Base-by-base conservation (phyloP, 2,113 vertebrate species). In the Sarotherodon lohbergeri region DNA sequence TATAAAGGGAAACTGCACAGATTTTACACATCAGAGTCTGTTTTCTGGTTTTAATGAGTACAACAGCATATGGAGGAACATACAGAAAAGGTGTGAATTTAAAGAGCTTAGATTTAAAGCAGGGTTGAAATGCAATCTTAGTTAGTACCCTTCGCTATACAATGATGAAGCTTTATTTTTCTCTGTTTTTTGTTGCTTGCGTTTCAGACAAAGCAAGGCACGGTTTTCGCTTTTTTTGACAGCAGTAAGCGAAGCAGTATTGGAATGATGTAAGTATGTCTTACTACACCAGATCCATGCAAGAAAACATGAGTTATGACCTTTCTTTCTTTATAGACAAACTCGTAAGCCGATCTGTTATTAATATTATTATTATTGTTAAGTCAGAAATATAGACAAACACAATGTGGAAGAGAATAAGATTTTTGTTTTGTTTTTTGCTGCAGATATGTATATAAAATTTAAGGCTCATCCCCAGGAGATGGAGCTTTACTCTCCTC, bases 181-280 rank as follows among this genome's bases (percentile, higher is more conserved):
- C 13, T 56, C 22, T 80, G 9, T 50, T 86, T 57, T 84, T 63
- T 88, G 13, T 80, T 14, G 41, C 55, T 61, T 80, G 11, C 1
- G 7, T 93, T 95, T 63, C 92, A 96, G 95, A 93, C 39, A 34
- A 95, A 89, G 55, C 63, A 95, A 83, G 95, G 96, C 48, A 96
- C 94, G 1, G 54, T 94, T 66, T 96, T 96, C 27, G 78, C 90
- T 71, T 90, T 95, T 50, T 95, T 95, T 57, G 95, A 96, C 93
- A 92, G 81, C 88, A 87, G 48, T 50, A 88, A 95, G 9, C 93
- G 92, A 92, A 84, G 92, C 89, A 94, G 79, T 17, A 84, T 96
- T 19, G 94, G 95, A 78, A 93, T 96, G 94, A 88, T 96, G 96
- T 96, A 83, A 95, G 95, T 95, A 91, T 63, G 95, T 83, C 3